Evolutionary conservation across 2,113 vertebrate species (phyloP), one percentile per base, ranked within the genome.

Genomic region (Datnioides undecimradiatus): DNA sequence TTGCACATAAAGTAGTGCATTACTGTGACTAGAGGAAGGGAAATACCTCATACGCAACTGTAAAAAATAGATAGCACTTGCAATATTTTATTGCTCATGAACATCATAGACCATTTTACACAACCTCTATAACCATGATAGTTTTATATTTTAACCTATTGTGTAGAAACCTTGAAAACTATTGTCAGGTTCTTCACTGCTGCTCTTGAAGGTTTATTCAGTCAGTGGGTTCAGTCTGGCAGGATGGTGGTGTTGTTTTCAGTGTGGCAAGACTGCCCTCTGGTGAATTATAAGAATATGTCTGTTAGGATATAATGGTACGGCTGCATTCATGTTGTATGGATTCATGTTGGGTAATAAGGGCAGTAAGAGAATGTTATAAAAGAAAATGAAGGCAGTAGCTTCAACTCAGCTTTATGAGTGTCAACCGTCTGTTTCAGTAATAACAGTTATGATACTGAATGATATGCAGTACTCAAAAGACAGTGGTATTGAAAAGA

Each of bases 191-290:
- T 66, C 25, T 27, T 57, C 63, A 4, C 11, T 21, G 13, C 0
- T n/a, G 25, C 46, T 65, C 23, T 21, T 4, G 8, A 63, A 36
- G 7, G 16, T 83, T 66, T 27, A 5, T 73, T 43, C 76, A 65
- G 68, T 59, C 52, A 49, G 55, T 17, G 9, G 14, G 14, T 83
- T 62, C 10, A 45, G 16, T 58, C 31, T 31, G 72, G 67, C n/a
- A 36, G 57, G 21, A 10, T 21, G 51, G 1, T 34, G 17, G 36
- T 34, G 77, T n/a, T 72, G 66, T 76, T 84, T 85, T 79, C 3
- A 41, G 54, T 72, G 91, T 87, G 73, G 71, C 90, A 91, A 93
- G 91, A 92, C 83, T 93, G 93, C 94, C 93, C 91, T 90, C 94
- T 92, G 80, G 84, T 93, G 93, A 84, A 65, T 67, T 40, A 70